Evolutionary conservation across 2,113 vertebrate species (phyloP).

Genomic region (Malaclemys terrapin): DNA sequence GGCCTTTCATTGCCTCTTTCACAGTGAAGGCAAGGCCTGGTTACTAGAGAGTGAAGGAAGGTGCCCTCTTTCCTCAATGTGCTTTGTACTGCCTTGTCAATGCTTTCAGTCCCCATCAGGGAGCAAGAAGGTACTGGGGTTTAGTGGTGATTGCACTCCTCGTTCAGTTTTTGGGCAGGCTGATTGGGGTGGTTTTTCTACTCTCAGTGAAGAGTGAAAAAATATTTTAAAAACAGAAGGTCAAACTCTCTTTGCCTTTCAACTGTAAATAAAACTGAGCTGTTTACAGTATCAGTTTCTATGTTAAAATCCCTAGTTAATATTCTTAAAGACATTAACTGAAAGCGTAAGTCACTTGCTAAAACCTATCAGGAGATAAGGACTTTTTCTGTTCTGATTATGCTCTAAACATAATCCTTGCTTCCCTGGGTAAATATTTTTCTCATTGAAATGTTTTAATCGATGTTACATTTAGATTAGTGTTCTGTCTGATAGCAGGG

Average conservation of each 20-base stretch:
- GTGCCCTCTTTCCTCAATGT: neutral
- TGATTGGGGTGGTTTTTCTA: neutral
- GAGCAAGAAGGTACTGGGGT: neutral
- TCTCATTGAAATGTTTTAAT: neutral
- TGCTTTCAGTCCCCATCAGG: neutral
- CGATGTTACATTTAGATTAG: neutral
- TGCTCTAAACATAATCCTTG: slow-evolving; percentile 16
- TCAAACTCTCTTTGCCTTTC: neutral
- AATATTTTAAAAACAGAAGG: neutral
- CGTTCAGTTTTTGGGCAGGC: neutral
- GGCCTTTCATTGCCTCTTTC: neutral
- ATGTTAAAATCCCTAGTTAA: neutral
- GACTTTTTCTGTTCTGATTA: neutral
- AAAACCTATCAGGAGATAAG: neutral
- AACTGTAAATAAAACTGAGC: neutral
- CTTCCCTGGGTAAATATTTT: slow-evolving; percentile 2
- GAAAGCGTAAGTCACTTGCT: neutral
- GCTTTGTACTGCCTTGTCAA: neutral
- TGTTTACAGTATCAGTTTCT: neutral
- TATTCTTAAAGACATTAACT: neutral
- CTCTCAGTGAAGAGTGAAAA: neutral
- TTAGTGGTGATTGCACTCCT: neutral
- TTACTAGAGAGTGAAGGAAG: neutral
- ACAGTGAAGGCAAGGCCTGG: neutral
- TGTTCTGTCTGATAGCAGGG: neutral